Base-by-base conservation (phyloP, 2,888 invertebrate genomes). In the Adela reaumurella region DNA sequence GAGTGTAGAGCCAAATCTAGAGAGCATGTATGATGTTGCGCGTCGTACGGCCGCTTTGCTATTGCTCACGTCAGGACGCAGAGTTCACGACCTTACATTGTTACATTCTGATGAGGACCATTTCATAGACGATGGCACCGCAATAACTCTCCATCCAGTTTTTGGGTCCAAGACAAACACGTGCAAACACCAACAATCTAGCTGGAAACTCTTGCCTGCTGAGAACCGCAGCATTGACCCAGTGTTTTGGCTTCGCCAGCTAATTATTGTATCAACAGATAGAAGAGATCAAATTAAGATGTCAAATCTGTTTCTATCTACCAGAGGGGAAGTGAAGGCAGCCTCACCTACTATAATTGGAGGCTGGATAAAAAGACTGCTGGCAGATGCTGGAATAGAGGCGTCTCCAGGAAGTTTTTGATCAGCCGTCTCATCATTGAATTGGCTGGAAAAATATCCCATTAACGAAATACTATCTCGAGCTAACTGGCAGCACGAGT, bases 91-190 rank as follows among this genome's bases (percentile, higher is more conserved):
- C 24, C 24, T 24, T 24, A 24, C 24, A 10, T 24, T 24, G 10
- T 24, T 24, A 24, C 24, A 24, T 10, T 24, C 14, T 19, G 43
- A 43, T 17, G 14, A n/a, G 4, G 17, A 43, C 5, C 43, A 43
- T 17, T 43, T 43, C 43, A 43, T 16, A 6, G 43, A 43, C 14
- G 17, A 43, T 14, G 17, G 43, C 43, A 8, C 16, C 4, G 5
- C 17, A 16, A 16, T 43, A 43, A n/a, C 14, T 4, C 14, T 43
- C 6, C 43, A 43, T 43, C 43, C 43, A 14, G 14, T 43, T 5
- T 43, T 43, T 17, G 43, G 43, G 8, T 47, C 47, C 8, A 47
- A 47, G 18, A 47, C 47, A 17, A 35, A 47, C 41, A 24, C 41
- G 3, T 17, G 14, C 14, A 41, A 19, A 17, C 17, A 47, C 14